Evolutionary conservation across 2,888 invertebrate species (phyloP).

Genomic region (Galeruca laticollis): DNA sequence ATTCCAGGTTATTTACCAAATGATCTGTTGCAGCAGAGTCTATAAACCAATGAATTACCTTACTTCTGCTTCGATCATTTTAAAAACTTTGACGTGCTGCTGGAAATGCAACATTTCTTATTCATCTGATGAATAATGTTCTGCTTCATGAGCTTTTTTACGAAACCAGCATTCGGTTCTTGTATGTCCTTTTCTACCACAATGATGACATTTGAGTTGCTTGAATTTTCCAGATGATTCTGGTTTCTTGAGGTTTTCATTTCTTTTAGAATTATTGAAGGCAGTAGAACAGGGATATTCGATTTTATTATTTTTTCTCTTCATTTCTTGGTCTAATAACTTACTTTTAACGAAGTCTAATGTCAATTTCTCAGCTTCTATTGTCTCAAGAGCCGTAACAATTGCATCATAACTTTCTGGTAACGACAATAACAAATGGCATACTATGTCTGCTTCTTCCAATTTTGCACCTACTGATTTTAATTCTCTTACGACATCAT

Average conservation of each 20-base stretch:
- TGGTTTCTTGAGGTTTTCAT: slow-evolving; percentile 11
- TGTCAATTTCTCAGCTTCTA: slow-evolving; percentile 7
- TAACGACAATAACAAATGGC: neutral
- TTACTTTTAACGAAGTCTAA: slow-evolving; percentile 19
- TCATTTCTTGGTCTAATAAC: slow-evolving; percentile 20
- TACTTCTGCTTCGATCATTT: neutral
- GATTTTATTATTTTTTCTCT: neutral
- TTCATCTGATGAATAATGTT: slow-evolving; percentile 10
- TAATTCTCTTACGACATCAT: neutral
- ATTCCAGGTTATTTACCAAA: slow-evolving; percentile 12
- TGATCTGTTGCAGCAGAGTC: slow-evolving; percentile 14
- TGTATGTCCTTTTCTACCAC: slow-evolving; percentile 22
- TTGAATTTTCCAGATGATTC: slow-evolving; percentile 6
- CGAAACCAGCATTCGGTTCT: slow-evolving; percentile 23
- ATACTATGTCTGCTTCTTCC: neutral
- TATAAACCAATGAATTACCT: slow-evolving; percentile 5
- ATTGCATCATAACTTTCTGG: neutral
- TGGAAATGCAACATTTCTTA: slow-evolving; percentile 17
- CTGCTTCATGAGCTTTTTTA: slow-evolving; percentile 18
- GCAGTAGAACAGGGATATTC: neutral
- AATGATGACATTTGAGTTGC: slow-evolving; percentile 23
- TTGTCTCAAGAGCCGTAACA: neutral
- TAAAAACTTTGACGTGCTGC: neutral
- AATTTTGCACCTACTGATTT: neutral
- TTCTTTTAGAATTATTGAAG: neutral